Conservation (phyloP, 1,140 invertebrate species). For the Bombus consobrinus region DNA sequence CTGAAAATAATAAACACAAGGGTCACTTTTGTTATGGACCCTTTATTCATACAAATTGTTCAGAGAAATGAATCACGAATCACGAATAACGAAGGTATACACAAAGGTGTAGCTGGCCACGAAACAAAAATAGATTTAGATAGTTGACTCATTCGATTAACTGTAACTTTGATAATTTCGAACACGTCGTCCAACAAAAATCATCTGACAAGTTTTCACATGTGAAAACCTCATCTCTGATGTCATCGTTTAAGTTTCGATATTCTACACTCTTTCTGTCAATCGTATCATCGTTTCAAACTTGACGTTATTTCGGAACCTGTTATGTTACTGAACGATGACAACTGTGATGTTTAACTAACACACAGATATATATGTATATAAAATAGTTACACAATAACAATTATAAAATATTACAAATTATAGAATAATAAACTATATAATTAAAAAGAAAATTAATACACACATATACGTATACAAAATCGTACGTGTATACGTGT, state of each 20-base stretch:
- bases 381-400: no score
- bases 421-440: no score
- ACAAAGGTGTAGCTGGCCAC: background rate
- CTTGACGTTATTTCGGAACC: background rate
- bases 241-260: conserved; percentile 24
- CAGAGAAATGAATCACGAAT: background rate
- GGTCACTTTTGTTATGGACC: background rate
- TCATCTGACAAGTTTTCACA: background rate
- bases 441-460: no score
- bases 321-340: conserved; percentile 1
- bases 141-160: conserved; percentile 27
- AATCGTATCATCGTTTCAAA: background rate
- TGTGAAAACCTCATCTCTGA: conserved; percentile 15
- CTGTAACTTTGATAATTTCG: background rate
- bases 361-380: background rate
- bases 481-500: background rate
- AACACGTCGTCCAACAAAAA: background rate
- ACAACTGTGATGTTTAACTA: conserved; percentile 35
- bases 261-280: background rate
- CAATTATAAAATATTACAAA: no score
- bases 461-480: background rate
- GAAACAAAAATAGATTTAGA: background rate
- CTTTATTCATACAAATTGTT: background rate
- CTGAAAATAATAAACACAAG: background rate
- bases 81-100: background rate